Percentiles rank a stretch among this genome's conserved stretches.
Conservation (phyloP, 2,888 invertebrate genomes). For the Rotaria macrura region DNA sequence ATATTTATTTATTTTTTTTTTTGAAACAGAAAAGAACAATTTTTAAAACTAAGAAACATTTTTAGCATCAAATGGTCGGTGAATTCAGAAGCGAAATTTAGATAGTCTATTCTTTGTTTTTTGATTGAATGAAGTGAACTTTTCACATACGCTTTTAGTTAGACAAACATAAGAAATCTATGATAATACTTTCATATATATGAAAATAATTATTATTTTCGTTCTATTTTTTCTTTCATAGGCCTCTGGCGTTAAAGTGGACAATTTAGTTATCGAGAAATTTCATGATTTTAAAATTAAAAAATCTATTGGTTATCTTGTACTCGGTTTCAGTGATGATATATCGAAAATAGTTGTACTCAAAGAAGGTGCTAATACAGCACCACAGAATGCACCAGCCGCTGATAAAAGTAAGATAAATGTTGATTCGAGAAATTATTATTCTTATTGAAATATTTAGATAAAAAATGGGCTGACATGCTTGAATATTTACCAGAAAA, state of each 20-base stretch:
- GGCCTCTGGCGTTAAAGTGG: conserved; percentile 34
- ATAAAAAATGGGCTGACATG: conserved; percentile 32
- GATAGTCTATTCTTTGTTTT: no score
- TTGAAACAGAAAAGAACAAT: background rate
- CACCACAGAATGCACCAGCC: conserved; percentile 3
- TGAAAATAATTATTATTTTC: no score
- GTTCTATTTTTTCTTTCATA: background rate
- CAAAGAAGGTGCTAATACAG: conserved; percentile 17
- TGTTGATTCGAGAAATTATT: no score
- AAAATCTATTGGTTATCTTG: conserved; percentile 27
- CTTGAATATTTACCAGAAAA: conserved; percentile 30
- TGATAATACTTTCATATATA: no score
- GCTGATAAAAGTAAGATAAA: conserved; percentile 1
- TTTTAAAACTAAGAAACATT: background rate
- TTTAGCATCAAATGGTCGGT: background rate
- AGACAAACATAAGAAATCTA: background rate
- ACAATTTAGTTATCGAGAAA: conserved; percentile 31
- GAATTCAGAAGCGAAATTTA: background rate
- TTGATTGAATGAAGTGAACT: background rate
- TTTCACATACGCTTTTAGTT: background rate
- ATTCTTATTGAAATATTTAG: background rate
- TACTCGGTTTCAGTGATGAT: conserved; percentile 30
- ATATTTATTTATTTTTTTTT: no score
- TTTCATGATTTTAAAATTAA: conserved; percentile 33
- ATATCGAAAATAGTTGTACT: conserved; percentile 29